phyloP scores from a whole-genome alignment of 2,113 vertebrate species.

The Amia ocellicauda region DNA sequence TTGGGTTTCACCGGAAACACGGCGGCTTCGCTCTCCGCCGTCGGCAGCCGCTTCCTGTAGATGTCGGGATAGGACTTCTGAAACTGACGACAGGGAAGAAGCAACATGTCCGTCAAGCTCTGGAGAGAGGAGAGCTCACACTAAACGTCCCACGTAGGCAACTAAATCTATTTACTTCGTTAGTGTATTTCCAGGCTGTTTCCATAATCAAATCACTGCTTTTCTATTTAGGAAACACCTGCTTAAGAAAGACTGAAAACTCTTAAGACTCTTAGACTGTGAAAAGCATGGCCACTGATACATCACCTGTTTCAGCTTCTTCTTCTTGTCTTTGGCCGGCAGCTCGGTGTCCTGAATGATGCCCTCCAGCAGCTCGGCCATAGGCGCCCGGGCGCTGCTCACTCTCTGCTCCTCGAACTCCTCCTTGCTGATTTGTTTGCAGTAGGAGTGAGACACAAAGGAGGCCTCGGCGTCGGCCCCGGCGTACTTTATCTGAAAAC shows the following conservation, averaged over 20 bases:
- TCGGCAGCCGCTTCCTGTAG: constrained; percentile 75
- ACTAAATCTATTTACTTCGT: no score
- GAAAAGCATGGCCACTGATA: not conserved
- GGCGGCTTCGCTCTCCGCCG: constrained; percentile 69
- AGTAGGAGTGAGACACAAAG: constrained; percentile 57
- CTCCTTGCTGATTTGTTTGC: constrained; percentile 63
- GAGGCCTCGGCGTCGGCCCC: constrained; percentile 65
- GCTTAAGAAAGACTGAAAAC: not conserved
- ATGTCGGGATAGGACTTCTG: constrained; percentile 80
- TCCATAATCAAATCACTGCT: no score
- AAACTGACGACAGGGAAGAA: constrained; percentile 61
- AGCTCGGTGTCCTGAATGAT: constrained; percentile 67
- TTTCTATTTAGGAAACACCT: not conserved
- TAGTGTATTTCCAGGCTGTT: no score
- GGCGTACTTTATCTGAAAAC: constrained; percentile 74
- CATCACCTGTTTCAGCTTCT: constrained; percentile 76
- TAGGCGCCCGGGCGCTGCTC: constrained; percentile 59
- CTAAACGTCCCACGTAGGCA: no score
- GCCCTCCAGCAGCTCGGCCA: constrained; percentile 69
- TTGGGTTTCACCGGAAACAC: constrained; percentile 71
- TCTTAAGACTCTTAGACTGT: not conserved
- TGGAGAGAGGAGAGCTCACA: no score
- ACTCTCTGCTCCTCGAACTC: constrained; percentile 72
- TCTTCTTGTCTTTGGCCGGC: constrained; percentile 79
- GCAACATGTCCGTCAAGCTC: constrained; percentile 22